Evolutionary conservation across 2,113 vertebrate species (phyloP), one percentile per base, ranked within the genome.

Genomic region (Synodontis membranacea): DNA sequence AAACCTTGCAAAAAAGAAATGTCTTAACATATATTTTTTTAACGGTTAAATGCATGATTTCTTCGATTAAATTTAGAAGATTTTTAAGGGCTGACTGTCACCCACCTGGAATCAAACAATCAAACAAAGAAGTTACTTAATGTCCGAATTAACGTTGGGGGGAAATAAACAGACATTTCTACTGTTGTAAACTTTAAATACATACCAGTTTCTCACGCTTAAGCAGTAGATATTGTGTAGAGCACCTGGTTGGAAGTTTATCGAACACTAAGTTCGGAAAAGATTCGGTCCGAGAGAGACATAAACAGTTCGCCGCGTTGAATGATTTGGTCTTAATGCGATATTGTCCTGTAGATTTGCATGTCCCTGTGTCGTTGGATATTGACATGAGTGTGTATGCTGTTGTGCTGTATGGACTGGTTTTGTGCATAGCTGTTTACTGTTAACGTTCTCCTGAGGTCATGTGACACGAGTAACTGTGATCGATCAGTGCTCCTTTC

Each of bases 381-480:
- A 79, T 80, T 86, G 66, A 86, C 74, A 48, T 87, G 83, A 42
- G 70, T 84, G 85, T 87, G 85, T 90, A 88, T 86, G 82, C 76
- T 90, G 85, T 85, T 83, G 89, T 88, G 83, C 17, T 81, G 89
- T 87, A 87, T 72, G 82, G 82, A 87, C 79, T 83, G 86, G 82
- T 70, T 87, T 87, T 88, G 86, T 90, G 87, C 87, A 75, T 84
- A 87, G 50, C 52, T 86, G 85, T 85, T 85, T 28, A 80, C 85
- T 84, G 89, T 88, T 85, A 68, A 90, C 82, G 48, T 80, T 83
- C 48, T 84, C 42, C 42, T 86, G 70, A 87, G 84, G 70, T 93
- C 88, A 93, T 95, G 86, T 89, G 81, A 87, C 66, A 88, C 50
- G 62, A 89, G 84, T 88, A 84, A 87, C 70, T 64, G 80, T 82